Conservation (phyloP, 1,140 invertebrate species). For the Contarinia nasturtii region DNA sequence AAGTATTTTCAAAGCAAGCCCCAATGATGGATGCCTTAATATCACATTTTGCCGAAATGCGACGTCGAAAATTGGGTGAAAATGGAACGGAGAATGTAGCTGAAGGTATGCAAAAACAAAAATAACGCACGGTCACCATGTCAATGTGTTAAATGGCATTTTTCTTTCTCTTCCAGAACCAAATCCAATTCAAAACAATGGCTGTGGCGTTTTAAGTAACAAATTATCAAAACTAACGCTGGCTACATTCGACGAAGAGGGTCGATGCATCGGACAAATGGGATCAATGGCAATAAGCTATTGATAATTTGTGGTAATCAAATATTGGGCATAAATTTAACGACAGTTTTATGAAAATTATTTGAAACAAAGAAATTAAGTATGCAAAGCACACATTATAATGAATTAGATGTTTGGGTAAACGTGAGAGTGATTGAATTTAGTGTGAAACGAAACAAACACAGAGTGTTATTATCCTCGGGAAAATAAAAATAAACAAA, state of each 20-base stretch:
- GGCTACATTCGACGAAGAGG: constrained; percentile 75
- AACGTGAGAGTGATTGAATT: neutral
- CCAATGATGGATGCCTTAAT: constrained; percentile 84
- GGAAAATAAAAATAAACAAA: no score
- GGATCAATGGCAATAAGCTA: constrained; percentile 51
- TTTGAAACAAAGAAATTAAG: neutral
- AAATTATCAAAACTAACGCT: constrained; percentile 70
- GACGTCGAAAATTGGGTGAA: constrained; percentile 14
- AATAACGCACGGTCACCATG: no score
- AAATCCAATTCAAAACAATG: constrained; percentile 23
- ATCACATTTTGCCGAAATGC: constrained; percentile 50
- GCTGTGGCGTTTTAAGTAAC: constrained; percentile 42
- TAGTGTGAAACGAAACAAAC: no score
- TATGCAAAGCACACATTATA: neutral
- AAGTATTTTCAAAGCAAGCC: constrained; percentile 79
- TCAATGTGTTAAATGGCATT: neutral
- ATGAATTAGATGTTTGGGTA: neutral
- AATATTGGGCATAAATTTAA: no score
- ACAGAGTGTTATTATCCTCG: no score
- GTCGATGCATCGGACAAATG: constrained; percentile 53
- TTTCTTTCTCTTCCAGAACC: constrained; percentile 13
- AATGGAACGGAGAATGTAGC: constrained; percentile 28
- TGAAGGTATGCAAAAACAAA: no score
- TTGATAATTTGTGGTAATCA: constrained; percentile 13
- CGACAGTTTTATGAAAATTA: neutral